Evolutionary conservation across 2,797 vertebrate genomes (phyloP).

Genomic region (Cygnus olor): DNA sequence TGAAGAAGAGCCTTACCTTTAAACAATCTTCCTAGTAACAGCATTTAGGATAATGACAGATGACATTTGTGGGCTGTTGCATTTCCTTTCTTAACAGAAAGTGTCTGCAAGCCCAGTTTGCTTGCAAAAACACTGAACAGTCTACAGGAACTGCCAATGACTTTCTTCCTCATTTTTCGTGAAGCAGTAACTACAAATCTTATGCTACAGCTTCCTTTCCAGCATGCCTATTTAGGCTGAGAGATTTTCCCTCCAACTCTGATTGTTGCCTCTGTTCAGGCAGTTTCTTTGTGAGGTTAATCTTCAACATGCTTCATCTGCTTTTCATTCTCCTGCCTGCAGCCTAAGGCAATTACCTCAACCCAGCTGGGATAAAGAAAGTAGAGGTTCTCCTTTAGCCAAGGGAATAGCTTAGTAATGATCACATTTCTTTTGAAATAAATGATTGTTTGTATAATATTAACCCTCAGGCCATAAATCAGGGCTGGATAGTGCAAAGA

Average conservation of each 20-base stretch:
- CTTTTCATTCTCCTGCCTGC: constrained; percentile 40
- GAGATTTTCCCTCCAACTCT: not conserved
- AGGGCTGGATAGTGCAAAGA: not conserved
- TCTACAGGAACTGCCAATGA: not conserved
- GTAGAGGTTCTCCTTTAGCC: constrained; percentile 18
- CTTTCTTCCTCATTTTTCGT: not conserved
- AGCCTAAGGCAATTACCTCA: constrained; percentile 46
- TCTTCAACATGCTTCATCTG: constrained; percentile 47
- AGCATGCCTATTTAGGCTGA: not conserved
- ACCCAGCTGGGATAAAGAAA: constrained; percentile 29
- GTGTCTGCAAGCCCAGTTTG: not conserved
- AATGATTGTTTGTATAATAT: constrained; percentile 6
- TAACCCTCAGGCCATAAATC: constrained; percentile 12
- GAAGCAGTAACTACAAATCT: not conserved
- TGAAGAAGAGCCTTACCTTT: not conserved
- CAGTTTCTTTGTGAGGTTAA: constrained; percentile 44
- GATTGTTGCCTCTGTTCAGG: not conserved
- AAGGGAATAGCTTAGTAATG: not conserved
- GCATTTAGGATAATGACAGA: not conserved
- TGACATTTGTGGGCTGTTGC: not conserved
- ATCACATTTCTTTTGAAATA: constrained; percentile 37
- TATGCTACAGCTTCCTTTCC: not conserved
- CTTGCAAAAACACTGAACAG: not conserved
- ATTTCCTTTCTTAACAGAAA: not conserved
- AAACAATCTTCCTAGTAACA: not conserved